Base-by-base conservation (phyloP, 37 sponge, comb jelly and placozoan genomes). In the Chondrosia reniformis region DNA sequence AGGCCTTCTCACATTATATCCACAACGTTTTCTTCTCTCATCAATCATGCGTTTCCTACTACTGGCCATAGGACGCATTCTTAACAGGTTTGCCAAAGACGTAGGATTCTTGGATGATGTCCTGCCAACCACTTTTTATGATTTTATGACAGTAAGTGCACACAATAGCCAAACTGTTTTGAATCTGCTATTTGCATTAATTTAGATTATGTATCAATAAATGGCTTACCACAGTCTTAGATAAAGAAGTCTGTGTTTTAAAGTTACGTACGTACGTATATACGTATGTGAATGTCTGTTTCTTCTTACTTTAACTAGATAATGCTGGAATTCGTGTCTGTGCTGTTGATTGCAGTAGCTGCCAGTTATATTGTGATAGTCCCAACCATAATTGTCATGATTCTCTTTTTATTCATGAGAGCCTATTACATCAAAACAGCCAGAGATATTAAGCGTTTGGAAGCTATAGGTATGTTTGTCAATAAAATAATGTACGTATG, bases 11-110 rank as follows among this genome's bases (percentile, higher is more conserved):
- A 49, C 52, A 49, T 49, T 19, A 28, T 2, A 2, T 28, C 27
- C 2, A 6, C 27, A 6, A 28, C 81, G 41, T 84, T 89, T 76
- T 77, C 79, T 3, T 12, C 44, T 0, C 17, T 33, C 13, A 63
- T 45, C 13, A 57, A 76, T 6, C 45, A 49, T 1, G 62, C 73
- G 7, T 40, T 46, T 15, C 77, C 27, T 9, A 24, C 63, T 21
- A 24, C 4, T 32, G n/a, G 6, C 5, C 44, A 9, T 49, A 91
- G 92, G 93, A 34, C 83, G 86, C 33, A 75, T 92, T 21, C 55
- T 87, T 43, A 92, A 92, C 59, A 58, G 93, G 2, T 92, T 92
- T 57, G 81, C 93, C 0, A 92, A 92, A 57, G 93, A 92, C 59
- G 52, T 88, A 69, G 80, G 83, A 0, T 80, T 85, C 24, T 63